Conservation (phyloP, 2,888 invertebrate genomes). For the Plemyria rubiginata region DNA sequence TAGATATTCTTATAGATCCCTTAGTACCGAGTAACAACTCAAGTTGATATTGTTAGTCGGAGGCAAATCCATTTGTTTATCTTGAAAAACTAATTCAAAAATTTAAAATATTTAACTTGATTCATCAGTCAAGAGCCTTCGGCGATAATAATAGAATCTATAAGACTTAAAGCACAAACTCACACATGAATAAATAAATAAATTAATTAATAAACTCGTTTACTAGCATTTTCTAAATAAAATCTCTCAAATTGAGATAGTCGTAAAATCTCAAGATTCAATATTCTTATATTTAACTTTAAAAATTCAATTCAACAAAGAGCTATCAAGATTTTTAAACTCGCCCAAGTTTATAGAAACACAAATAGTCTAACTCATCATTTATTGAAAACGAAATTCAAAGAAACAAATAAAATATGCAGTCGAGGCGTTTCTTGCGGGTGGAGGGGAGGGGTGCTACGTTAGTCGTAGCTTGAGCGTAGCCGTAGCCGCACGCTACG, state of each 20-base stretch:
- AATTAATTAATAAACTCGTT: too few relatives aligned
- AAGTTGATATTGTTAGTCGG: too few relatives aligned
- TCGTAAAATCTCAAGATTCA: constrained; percentile 9
- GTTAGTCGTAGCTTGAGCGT: constrained; percentile 78
- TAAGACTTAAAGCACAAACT: not conserved
- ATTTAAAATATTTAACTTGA: not conserved
- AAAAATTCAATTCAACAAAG: constrained; percentile 18
- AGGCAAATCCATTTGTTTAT: too few relatives aligned
- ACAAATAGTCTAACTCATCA: constrained; percentile 26
- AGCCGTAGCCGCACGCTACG: constrained; percentile 75
- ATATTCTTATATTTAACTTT: constrained; percentile 12
- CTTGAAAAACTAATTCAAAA: too few relatives aligned
- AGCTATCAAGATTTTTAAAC: constrained; percentile 25
- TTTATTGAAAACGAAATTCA: constrained; percentile 36
- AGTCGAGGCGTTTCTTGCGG: constrained; percentile 51
- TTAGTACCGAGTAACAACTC: too few relatives aligned
- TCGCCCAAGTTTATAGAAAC: constrained; percentile 21
- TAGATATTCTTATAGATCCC: too few relatives aligned
- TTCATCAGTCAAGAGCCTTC: not conserved
- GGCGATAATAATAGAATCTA: not conserved
- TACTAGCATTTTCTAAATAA: not conserved
- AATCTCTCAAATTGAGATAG: constrained; percentile 8
- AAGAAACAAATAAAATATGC: constrained; percentile 46
- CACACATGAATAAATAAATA: too few relatives aligned
- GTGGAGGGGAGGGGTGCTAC: constrained; percentile 69